Evolutionary conservation across 2,113 vertebrate genomes (phyloP), one percentile per base, ranked within the genome.

Genomic region (Noturus placidus): DNA sequence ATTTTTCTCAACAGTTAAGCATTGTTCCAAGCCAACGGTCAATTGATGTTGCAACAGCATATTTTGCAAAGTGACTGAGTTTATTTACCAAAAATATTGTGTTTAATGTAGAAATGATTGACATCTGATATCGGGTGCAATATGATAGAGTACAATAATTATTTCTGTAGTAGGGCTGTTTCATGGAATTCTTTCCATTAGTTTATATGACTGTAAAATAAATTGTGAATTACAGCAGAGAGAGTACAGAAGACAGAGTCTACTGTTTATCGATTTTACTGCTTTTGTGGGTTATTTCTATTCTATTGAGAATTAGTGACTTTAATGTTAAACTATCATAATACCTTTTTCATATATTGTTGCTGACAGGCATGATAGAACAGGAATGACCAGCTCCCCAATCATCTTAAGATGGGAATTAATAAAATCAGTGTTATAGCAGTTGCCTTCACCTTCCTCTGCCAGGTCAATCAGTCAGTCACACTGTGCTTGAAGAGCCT

Each of bases 351-450:
- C 38, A 42, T 42, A 42, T 42, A n/a, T 14, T 69, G n/a, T 27
- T n/a, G 10, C 63, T n/a, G 10, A 65, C 0, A 65, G 27, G n/a
- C 59, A 25, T 61, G 6, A 50, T 50, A 50, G 46, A 50, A n/a
- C n/a, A n/a, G n/a, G n/a, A n/a, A n/a, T n/a, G 42, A 25, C 61
- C 61, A 63, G 61, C 8, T 27, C 22, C 72, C 63, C 87, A 67
- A 85, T 88, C 88, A 89, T 84, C 78, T 76, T 27, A 80, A 84
- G 50, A 77, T 89, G 61, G 69, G 59, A 89, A 92, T 91, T 92
- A 94, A 92, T 87, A 91, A 93, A 93, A 95, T 93, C 89, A 93
- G 87, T 91, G 86, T 92, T 90, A 93, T 90, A 92, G 33, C 35
- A 92, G 94, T 84, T 38, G 63, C 90, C 61, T 8, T 27, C 89